phyloP scores from a whole-genome alignment of 2,797 vertebrate genomes.

The Acestrorhynchus altus region DNA sequence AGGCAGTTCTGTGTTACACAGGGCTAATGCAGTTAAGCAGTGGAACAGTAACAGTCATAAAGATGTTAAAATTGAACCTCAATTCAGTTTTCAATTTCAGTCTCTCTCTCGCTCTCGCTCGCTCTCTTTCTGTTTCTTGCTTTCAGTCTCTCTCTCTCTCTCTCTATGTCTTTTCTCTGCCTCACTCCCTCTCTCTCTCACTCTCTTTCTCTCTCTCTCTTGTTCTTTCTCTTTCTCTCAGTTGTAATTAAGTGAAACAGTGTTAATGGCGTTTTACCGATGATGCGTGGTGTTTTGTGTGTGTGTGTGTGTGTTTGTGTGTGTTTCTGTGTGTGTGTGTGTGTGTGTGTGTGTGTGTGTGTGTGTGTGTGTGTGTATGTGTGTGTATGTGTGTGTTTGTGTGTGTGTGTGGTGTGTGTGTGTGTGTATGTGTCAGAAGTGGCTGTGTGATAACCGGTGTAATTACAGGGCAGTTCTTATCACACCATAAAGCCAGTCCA shows the following conservation, averaged over 20 bases:
- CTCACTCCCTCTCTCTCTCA: neutral
- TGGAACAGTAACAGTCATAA: too few relatives aligned
- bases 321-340: too few relatives aligned
- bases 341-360: too few relatives aligned
- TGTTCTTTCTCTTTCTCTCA: neutral
- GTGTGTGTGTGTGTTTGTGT: too few relatives aligned
- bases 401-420: neutral
- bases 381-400: neutral
- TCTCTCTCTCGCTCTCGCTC: too few relatives aligned
- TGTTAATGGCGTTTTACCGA: too few relatives aligned
- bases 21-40: neutral
- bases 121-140: too few relatives aligned
- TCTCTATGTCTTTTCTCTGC: too few relatives aligned
- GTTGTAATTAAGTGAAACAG: neutral
- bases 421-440: conserved; percentile 7
- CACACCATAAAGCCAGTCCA: neutral
- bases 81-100: too few relatives aligned
- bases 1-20: neutral
- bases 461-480: conserved; percentile 10
- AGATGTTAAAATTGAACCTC: too few relatives aligned
- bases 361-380: neutral
- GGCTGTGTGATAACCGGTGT: neutral
- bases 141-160: too few relatives aligned
- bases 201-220: neutral
- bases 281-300: too few relatives aligned